Percentiles rank a stretch among this genome's conserved stretches.
Conservation (phyloP, 2,797 vertebrate species). For the Brachymystax lenok region DNA sequence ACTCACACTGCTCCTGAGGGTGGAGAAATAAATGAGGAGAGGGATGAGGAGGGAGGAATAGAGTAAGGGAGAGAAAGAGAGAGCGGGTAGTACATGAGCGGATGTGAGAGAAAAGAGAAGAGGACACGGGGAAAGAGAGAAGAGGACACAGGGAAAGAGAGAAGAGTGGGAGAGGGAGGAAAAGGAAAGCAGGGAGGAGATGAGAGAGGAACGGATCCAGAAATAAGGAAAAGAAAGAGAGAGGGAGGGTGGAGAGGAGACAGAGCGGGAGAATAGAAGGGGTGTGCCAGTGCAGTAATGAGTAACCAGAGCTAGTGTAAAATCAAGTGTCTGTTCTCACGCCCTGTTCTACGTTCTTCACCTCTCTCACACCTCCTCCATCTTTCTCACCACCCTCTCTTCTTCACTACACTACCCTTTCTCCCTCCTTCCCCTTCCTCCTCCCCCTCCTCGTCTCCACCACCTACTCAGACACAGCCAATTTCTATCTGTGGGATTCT, state of each 20-base stretch:
- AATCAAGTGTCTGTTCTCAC: neutral
- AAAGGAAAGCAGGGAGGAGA: constrained; percentile 30
- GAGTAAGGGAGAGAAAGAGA: neutral
- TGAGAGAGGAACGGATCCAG: neutral
- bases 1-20: constrained; percentile 8
- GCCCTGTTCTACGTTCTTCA: neutral
- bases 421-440: constrained; percentile 29
- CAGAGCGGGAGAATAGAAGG: neutral
- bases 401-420: constrained; percentile 4
- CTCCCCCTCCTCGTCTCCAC: constrained; percentile 21
- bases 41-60: neutral
- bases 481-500: constrained; percentile 40
- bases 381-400: neutral
- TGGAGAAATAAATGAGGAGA: neutral
- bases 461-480: constrained; percentile 15
- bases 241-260: constrained; percentile 4
- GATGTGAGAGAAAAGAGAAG: neutral
- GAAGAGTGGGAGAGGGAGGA: constrained; percentile 41
- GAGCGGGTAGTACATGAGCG: neutral
- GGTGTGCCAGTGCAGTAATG: neutral
- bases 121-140: constrained; percentile 8
- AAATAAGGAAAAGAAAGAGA: constrained; percentile 9
- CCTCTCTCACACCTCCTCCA: too few species aligned
- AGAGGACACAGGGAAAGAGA: constrained; percentile 9
- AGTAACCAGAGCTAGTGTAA: neutral